These are phyloP conservation scores for Campylomormyrus numenius DNA, from an alignment of 2,113 vertebrate species.

Conservation along the genomic window DNA sequence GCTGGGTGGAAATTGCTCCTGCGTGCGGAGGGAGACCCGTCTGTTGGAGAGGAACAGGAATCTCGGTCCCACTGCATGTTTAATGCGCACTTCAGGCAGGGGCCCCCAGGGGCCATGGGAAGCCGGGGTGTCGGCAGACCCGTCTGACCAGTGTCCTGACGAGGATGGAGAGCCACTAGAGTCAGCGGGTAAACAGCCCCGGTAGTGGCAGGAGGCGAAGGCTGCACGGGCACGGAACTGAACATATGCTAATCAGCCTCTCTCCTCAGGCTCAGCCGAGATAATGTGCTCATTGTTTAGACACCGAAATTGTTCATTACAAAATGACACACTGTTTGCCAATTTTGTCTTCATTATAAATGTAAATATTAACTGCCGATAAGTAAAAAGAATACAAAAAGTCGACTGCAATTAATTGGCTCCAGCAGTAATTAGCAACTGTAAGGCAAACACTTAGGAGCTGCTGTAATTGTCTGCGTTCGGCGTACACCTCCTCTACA, in stretches of 20 bases:
- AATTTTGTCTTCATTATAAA: slow-evolving; percentile 88
- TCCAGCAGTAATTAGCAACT: slow-evolving; percentile 83
- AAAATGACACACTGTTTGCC: slow-evolving; percentile 86
- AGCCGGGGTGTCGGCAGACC: neutral
- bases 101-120: neutral
- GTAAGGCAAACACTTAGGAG: slow-evolving; percentile 83
- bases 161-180: neutral
- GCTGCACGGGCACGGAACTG: slow-evolving; percentile 36
- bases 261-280: slow-evolving; percentile 73
- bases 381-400: slow-evolving; percentile 82
- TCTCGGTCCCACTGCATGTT: neutral
- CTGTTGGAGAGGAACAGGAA: neutral
- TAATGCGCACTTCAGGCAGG: neutral
- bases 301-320: slow-evolving; percentile 81
- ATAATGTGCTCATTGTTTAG: slow-evolving; percentile 83
- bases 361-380: slow-evolving; percentile 83
- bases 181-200: neutral
- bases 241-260: slow-evolving; percentile 78
- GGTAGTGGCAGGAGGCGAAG: slow-evolving; percentile 46
- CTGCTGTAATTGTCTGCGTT: slow-evolving; percentile 76
- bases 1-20: neutral
- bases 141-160: neutral
- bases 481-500: slow-evolving; percentile 81
- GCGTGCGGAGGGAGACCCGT: neutral
- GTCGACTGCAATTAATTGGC: slow-evolving; percentile 87